phyloP scores from a whole-genome alignment of 2,888 invertebrate species.

The Meta bourneti region DNA sequence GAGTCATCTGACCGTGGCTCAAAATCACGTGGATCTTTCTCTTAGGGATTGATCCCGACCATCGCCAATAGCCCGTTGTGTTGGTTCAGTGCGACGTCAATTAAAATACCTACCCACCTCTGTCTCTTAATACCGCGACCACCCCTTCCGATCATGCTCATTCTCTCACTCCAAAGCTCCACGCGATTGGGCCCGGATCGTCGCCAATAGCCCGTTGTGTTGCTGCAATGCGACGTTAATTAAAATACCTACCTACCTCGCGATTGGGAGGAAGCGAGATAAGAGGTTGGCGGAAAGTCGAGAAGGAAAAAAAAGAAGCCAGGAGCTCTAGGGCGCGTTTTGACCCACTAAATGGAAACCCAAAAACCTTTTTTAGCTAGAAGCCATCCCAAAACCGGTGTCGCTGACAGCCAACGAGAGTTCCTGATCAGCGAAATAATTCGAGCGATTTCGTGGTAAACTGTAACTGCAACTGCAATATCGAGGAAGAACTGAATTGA shows the following conservation, averaged over 20 bases:
- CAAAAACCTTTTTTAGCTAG: constrained; percentile 53
- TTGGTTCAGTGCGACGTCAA: too few species aligned
- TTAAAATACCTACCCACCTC: too few species aligned
- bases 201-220: too few species aligned
- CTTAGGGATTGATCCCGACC: too few species aligned
- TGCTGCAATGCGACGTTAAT: too few species aligned
- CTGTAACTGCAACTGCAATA: constrained; percentile 11
- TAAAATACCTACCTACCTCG: too few species aligned
- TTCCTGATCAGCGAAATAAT: constrained; percentile 30
- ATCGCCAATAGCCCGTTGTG: too few species aligned
- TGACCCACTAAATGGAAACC: constrained; percentile 61
- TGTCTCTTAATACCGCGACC: background rate
- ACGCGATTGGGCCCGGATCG: background rate
- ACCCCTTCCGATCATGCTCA: background rate
- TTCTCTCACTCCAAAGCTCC: background rate
- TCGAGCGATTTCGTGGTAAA: constrained; percentile 21
- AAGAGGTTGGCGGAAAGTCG: background rate
- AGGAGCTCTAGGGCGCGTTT: constrained; percentile 57
- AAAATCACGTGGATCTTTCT: too few species aligned
- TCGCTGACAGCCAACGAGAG: background rate
- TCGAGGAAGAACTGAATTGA: background rate
- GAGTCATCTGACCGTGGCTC: too few species aligned
- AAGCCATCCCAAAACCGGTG: constrained; percentile 63
- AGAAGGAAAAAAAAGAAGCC: constrained; percentile 18
- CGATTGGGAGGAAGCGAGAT: constrained; percentile 16